Percentiles rank a stretch among this genome's conserved stretches.
Conservation (phyloP, 2,888 invertebrate genomes). For the Litoditis marina region DNA sequence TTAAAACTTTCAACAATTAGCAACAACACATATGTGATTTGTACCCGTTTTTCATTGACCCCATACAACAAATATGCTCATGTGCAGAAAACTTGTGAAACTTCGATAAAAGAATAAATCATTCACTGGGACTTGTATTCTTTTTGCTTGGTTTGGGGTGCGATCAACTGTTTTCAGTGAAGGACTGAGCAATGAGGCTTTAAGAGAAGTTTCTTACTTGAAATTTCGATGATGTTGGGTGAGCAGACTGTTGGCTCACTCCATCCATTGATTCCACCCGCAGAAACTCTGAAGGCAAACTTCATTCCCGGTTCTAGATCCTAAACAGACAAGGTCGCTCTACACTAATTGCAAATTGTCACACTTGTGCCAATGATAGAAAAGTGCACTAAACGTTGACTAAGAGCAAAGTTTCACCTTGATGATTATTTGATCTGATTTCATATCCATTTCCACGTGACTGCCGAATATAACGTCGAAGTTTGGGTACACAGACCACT, state of each 20-base stretch:
- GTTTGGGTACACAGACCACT: constrained; percentile 85
- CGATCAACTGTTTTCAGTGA: not conserved
- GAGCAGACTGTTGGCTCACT: constrained; percentile 76
- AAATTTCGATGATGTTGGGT: constrained; percentile 80
- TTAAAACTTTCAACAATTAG: not conserved
- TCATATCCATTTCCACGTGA: constrained; percentile 19
- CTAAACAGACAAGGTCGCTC: constrained; percentile 5
- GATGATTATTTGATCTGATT: constrained; percentile 11
- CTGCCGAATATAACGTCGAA: constrained; percentile 73
- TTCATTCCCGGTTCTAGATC: constrained; percentile 22
- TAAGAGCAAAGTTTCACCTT: not conserved
- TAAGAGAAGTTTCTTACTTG: constrained; percentile 70
- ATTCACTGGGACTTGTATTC: too few species aligned
- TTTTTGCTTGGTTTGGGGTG: too few species aligned
- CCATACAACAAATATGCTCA: not conserved
- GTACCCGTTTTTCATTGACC: too few species aligned
- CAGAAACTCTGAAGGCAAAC: constrained; percentile 77
- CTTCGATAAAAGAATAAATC: too few species aligned
- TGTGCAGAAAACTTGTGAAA: not conserved
- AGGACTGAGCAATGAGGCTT: not conserved
- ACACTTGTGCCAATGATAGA: too few species aligned
- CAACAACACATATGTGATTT: too few species aligned
- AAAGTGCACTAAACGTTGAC: too few species aligned
- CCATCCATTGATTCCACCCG: constrained; percentile 88
- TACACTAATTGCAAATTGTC: too few species aligned